Evolutionary conservation across 2,888 invertebrate species (phyloP).

Genomic region (Pycnomerus fuliginosus): DNA sequence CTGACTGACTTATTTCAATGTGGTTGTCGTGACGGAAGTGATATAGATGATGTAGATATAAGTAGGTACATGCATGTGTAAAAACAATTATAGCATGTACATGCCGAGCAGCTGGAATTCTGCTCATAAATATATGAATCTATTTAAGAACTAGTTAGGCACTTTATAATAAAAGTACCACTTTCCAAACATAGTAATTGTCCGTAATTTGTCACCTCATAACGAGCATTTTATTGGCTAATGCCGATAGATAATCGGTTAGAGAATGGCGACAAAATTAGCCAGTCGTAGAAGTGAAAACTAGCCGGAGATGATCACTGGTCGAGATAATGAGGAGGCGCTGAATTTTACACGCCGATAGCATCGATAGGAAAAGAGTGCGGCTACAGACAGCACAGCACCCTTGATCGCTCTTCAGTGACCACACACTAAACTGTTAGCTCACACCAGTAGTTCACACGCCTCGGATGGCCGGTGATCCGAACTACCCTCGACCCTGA

Average conservation of each 20-base stretch:
- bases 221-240: neutral
- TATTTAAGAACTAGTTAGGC: constrained; percentile 18
- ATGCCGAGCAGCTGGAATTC: constrained; percentile 34
- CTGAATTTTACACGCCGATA: constrained; percentile 44
- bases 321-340: constrained; percentile 41
- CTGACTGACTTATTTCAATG: constrained; percentile 34
- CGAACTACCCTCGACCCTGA: constrained; percentile 53
- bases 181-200: constrained; percentile 16
- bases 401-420: constrained; percentile 50
- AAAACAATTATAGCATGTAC: constrained; percentile 43
- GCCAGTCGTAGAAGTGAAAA: constrained; percentile 3
- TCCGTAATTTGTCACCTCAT: constrained; percentile 6
- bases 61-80: constrained; percentile 43
- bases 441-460: constrained; percentile 45
- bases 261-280: constrained; percentile 1
- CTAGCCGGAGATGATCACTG: constrained; percentile 30
- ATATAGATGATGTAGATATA: constrained; percentile 42
- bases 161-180: constrained; percentile 7
- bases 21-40: constrained; percentile 43
- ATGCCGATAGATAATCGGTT: neutral
- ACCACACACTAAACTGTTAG: constrained; percentile 52
- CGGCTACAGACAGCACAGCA: constrained; percentile 30
- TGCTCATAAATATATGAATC: constrained; percentile 18
- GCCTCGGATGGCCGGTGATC: constrained; percentile 53
- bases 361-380: constrained; percentile 39